These are phyloP conservation scores for Torymus auratus DNA, from an alignment of 2,888 invertebrate genomes.

Conservation along the genomic window DNA sequence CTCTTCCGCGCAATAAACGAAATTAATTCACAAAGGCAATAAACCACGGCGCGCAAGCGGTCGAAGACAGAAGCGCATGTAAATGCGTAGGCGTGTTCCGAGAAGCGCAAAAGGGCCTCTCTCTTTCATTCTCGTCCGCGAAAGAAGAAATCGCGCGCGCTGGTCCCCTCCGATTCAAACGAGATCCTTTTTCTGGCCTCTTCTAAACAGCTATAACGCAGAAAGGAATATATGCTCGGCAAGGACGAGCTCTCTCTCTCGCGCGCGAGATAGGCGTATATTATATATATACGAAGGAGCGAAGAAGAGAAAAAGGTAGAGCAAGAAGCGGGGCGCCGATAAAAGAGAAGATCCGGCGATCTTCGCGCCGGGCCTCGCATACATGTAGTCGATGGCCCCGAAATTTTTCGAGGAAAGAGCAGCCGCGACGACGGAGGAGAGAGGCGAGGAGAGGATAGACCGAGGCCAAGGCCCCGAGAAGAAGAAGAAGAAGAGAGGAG, in stretches of 20 bases:
- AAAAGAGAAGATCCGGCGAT: slow-evolving; percentile 55
- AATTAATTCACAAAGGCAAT: slow-evolving; percentile 54
- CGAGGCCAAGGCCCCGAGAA: slow-evolving; percentile 51
- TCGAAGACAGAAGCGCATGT: slow-evolving; percentile 48
- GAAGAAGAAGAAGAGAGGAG: neutral
- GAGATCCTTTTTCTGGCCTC: slow-evolving; percentile 39
- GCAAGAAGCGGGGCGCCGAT: slow-evolving; percentile 55
- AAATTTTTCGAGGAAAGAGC: slow-evolving; percentile 56
- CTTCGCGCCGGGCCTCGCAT: slow-evolving; percentile 29
- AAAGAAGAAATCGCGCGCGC: slow-evolving; percentile 40
- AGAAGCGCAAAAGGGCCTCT: slow-evolving; percentile 43
- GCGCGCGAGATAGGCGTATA: neutral
- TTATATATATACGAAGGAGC: neutral
- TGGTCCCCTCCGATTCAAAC: slow-evolving; percentile 21
- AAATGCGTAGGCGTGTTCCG: slow-evolving; percentile 55
- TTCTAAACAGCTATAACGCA: slow-evolving; percentile 35
- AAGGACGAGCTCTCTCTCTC: slow-evolving; percentile 17
- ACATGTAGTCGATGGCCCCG: slow-evolving; percentile 49
- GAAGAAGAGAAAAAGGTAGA: slow-evolving; percentile 46
- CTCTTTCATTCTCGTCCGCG: slow-evolving; percentile 19
- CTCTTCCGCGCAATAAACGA: slow-evolving; percentile 31
- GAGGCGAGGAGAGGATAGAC: slow-evolving; percentile 21
- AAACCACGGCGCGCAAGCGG: slow-evolving; percentile 29
- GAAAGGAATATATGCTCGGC: slow-evolving; percentile 32
- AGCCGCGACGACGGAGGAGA: neutral